These are phyloP conservation scores for Bambusicola thoracicus DNA, from an alignment of 2,113 vertebrate species.

Conservation along the genomic window DNA sequence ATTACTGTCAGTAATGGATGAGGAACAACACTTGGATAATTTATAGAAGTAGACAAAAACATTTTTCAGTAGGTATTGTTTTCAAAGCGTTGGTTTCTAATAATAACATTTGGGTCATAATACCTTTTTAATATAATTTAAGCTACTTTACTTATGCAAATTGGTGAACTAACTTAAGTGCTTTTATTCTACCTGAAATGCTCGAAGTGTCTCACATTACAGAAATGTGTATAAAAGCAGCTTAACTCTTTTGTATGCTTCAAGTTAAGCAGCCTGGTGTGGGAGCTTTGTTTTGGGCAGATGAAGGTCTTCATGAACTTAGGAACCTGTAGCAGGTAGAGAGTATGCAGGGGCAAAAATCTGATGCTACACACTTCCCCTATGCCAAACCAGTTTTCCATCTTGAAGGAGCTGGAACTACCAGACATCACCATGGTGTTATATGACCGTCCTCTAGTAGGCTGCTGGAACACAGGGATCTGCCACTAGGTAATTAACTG, in stretches of 20 bases:
- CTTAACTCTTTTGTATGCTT: not conserved
- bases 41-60: slow-evolving; percentile 2
- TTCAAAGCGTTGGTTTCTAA: slow-evolving; percentile 27
- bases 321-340: not conserved
- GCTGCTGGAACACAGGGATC: not conserved
- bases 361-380: not conserved
- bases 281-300: not conserved
- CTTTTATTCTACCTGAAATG: not conserved
- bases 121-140: slow-evolving; percentile 21
- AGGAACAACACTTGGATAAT: not conserved
- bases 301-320: not conserved
- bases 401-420: not conserved
- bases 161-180: not conserved
- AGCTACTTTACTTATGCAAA: slow-evolving; percentile 14
- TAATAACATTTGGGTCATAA: slow-evolving; percentile 30
- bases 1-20: slow-evolving; percentile 34
- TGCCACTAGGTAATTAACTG: not conserved
- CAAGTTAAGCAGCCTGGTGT: not conserved
- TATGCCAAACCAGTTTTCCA: not conserved
- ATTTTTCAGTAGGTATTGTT: slow-evolving; percentile 23
- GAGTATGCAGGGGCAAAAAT: not conserved
- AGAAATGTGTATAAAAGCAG: not conserved
- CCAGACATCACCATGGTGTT: not conserved
- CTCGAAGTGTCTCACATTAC: not conserved
- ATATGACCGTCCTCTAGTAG: not conserved